Evolutionary conservation across 1,140 invertebrate genomes (phyloP), one percentile per base, ranked within the genome.

Genomic region (Aradophagus sp.): DNA sequence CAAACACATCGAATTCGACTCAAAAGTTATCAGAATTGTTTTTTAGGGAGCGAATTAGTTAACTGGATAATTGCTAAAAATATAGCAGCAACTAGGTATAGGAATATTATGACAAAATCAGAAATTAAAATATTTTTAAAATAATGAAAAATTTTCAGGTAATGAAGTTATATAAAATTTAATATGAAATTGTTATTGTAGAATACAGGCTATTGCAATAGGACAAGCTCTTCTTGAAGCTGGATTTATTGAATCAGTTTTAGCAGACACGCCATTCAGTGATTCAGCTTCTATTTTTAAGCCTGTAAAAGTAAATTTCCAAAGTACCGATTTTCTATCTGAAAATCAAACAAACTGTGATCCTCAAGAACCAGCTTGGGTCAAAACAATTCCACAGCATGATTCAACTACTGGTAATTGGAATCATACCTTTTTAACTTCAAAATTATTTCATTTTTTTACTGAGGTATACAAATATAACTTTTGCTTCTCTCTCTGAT

Each of bases 211-310:
- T 5, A 87, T 89, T 19, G 89, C 90, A 5, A 90, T 96, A 68
- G 93, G 94, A 12, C 94, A 96, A 85, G 91, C 92, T 10, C 83
- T 97, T 8, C 77, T 96, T 1, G 91, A 93, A 82, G 91, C 90
- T 11, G 90, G 90, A 16, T 93, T 91, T 69, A 88, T 97, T 41
- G 92, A 95, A 79, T 89, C 90, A 48, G 85, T 93, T 13, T 86
- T 89, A 10, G 82, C 86, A 41, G 85, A 88, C 12, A 81, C 81
- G 1, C 75, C 80, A 7, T 89, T 89, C 36, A 88, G 76, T 2
- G 89, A 90, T 77, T 86, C 88, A 34, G 50, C 78, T 5, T 81
- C 81, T 0, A 82, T 90, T 35, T 90, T 89, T 63, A 87, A 85
- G 36, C 88, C 88, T 7, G 76, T 81, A 1, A 82, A 81, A 73